A percentile compares a stretch with the other conserved stretches of the same genome.
These are phyloP conservation scores for Schizopygopsis malacanthus DNA, from an alignment of 2,797 vertebrate species.

Conservation along the genomic window DNA sequence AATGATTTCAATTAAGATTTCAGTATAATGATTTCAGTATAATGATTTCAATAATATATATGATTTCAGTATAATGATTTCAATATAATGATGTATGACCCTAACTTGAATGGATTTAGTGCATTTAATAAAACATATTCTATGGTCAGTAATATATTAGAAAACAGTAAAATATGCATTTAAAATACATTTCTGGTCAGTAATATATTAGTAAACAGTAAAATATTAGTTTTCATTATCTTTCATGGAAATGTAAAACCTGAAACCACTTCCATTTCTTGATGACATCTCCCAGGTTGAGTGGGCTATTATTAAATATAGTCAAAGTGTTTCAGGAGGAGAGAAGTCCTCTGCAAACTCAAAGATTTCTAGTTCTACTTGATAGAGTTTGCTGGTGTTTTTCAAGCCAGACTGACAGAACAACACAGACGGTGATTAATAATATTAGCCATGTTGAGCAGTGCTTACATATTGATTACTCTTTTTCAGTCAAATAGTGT, in stretches of 20 bases:
- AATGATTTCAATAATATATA: no score
- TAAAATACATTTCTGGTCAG: background rate
- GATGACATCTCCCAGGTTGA: background rate
- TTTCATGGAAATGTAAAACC: background rate
- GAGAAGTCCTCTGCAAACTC: background rate
- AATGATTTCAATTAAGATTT: no score
- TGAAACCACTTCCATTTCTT: background rate
- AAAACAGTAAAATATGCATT: no score
- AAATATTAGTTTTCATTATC: background rate
- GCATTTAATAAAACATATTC: no score
- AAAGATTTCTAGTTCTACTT: background rate
- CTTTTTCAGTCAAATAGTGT: slow-evolving; percentile 5
- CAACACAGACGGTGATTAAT: background rate
- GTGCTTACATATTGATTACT: slow-evolving; percentile 21
- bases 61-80: no score
- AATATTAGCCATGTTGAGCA: background rate
- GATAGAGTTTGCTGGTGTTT: background rate
- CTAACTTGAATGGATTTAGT: background rate
- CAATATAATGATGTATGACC: no score
- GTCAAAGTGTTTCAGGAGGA: background rate
- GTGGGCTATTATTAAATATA: background rate
- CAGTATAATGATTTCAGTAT: no score
- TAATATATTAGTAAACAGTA: background rate
- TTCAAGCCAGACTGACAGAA: background rate
- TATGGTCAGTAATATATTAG: no score